Evolutionary conservation across 2,797 vertebrate species (phyloP), one percentile per base, ranked within the genome.

Genomic region (Coregonus suidteri): DNA sequence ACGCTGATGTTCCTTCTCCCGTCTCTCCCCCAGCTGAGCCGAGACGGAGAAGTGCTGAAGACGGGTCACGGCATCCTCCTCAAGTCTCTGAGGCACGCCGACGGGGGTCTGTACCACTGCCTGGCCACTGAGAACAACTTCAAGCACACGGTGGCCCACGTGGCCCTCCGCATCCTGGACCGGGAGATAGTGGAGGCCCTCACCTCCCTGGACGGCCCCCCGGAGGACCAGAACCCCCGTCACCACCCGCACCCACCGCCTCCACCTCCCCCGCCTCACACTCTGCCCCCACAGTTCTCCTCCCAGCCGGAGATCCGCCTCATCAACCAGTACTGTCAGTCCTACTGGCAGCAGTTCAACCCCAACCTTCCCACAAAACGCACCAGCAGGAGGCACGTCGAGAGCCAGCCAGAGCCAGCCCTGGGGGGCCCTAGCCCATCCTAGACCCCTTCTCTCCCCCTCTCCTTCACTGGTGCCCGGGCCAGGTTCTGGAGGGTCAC

Each of bases 101-200:
- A 91, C 34, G 81, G 77, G 4, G 90, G 90, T 0, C 69, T 90
- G 37, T 91, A 91, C 83, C 88, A 89, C 70, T 91, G 90, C 77
- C 72, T 86, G 67, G 87, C 88, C 81, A 91, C 90, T 0, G 90
- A 91, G 76, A 91, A 91, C 86, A 90, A 89, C 82, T 91, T 88
- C 79, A 90, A 90, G 62, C 90, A 89, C 84, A 89, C 87, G 0
- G 71, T 91, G 75, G 83, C 88, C 0, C 88, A 86, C 15, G 87
- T 91, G 69, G 78, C 78, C 9, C 86, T 91, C 51, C 81, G 86
- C 16, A 83, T 91, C 74, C 86, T 91, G 14, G 90, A 91, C 86
- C 81, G 90, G n/a, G 89, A 91, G 84, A 91, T 91, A 2, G 89
- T 91, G 35, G 89, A 90, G 71, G 90, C 90, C 30, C 85, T 91